Evolutionary conservation across 2,113 vertebrate species (phyloP).

Genomic region (Poecilia latipinna): DNA sequence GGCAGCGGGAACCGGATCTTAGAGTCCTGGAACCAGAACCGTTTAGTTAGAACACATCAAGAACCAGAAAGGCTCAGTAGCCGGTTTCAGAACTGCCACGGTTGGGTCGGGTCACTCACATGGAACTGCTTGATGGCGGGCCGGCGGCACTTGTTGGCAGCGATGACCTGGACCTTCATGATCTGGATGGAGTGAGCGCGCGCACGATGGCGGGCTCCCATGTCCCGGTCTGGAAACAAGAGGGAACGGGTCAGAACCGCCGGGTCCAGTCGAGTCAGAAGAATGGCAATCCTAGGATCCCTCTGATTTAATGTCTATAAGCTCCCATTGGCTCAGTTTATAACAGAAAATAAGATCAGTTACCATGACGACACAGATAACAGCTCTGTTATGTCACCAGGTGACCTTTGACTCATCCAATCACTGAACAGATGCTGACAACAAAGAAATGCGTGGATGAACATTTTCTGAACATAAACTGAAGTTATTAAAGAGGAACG

Average conservation of each 20-base stretch:
- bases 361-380: too few relatives aligned
- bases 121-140: conserved; percentile 99
- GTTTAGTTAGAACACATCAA: neutral
- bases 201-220: conserved; percentile 95
- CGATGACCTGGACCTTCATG: conserved; percentile 96
- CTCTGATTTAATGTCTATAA: too few relatives aligned
- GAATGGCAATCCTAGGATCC: too few relatives aligned
- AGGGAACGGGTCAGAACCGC: neutral
- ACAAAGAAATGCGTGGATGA: too few relatives aligned
- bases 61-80: conserved; percentile 22
- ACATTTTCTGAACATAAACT: too few relatives aligned
- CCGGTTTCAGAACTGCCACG: conserved; percentile 69
- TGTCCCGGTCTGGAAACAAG: conserved; percentile 87
- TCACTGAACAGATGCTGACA: too few relatives aligned
- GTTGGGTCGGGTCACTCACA: conserved; percentile 74
- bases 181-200: conserved; percentile 96
- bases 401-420: too few relatives aligned
- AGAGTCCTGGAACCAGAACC: conserved; percentile 84
- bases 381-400: too few relatives aligned
- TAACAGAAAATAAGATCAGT: too few relatives aligned
- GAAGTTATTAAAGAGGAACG: too few relatives aligned
- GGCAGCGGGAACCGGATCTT: conserved; percentile 99
- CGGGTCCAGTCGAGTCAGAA: too few relatives aligned
- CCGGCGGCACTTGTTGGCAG: conserved; percentile 95
- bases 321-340: too few relatives aligned